Percentiles rank a stretch among this genome's conserved stretches.
phyloP scores from a whole-genome alignment of 2,797 vertebrate genomes.

The Pangasius krempfi region DNA sequence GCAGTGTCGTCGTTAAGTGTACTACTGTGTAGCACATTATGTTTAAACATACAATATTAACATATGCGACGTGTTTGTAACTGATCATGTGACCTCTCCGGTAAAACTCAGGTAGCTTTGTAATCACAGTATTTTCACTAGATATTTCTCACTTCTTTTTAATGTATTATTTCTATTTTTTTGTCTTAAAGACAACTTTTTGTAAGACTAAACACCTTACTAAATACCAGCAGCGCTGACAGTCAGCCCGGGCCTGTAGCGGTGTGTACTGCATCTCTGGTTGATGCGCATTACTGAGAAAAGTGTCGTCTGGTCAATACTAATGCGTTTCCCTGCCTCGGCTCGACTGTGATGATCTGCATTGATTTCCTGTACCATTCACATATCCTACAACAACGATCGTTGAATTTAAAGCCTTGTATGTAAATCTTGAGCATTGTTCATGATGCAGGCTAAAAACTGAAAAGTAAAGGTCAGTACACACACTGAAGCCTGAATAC shows the following conservation, averaged over 20 bases:
- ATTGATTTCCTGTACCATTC: slow-evolving; percentile 17
- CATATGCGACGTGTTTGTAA: neutral
- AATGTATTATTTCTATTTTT: neutral
- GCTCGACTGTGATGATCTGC: slow-evolving; percentile 22
- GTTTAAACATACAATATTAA: too few species aligned
- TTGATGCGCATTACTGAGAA: neutral
- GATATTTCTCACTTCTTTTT: neutral
- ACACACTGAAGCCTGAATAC: neutral
- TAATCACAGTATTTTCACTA: neutral
- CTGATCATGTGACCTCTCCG: neutral
- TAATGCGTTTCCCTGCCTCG: slow-evolving; percentile 25
- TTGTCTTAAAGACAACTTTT: too few species aligned
- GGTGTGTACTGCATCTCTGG: neutral
- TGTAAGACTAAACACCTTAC: neutral
- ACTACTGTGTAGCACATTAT: neutral
- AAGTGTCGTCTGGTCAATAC: slow-evolving; percentile 31
- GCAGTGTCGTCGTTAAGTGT: neutral
- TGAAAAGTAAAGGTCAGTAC: neutral
- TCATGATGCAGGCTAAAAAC: too few species aligned
- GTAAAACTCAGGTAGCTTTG: neutral
- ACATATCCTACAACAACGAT: neutral
- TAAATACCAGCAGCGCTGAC: too few species aligned
- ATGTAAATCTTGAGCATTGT: neutral
- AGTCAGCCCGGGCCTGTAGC: neutral
- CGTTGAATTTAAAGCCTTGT: neutral